A percentile compares a stretch with the other conserved stretches of the same genome.
These are phyloP conservation scores for Pachyuromys duprasi DNA, from an alignment of 2,797 vertebrate species.

Conservation along the genomic window DNA sequence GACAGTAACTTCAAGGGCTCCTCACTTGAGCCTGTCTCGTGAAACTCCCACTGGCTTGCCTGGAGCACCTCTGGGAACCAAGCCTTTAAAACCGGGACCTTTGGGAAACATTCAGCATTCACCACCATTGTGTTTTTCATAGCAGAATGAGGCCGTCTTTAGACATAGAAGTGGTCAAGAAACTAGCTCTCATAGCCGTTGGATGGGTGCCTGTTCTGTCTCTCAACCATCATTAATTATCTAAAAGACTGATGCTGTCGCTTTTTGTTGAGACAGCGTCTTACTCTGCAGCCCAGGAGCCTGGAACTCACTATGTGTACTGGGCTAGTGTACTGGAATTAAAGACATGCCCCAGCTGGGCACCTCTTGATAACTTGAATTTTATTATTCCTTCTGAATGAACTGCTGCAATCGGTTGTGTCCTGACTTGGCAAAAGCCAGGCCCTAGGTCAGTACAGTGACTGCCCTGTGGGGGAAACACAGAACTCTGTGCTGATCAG, in stretches of 20 bases:
- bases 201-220: background rate
- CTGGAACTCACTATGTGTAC: background rate
- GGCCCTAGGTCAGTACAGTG: background rate
- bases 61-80: background rate
- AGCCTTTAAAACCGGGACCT: background rate
- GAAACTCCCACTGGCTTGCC: background rate
- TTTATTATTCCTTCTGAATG: background rate
- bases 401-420: constrained; percentile 4
- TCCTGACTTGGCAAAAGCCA: background rate
- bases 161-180: background rate
- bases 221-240: background rate
- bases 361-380: background rate
- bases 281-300: background rate
- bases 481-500: background rate
- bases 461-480: background rate
- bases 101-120: background rate
- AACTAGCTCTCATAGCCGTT: background rate
- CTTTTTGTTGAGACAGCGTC: background rate
- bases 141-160: background rate
- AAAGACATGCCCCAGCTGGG: background rate
- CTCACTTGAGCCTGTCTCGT: background rate
- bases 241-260: background rate
- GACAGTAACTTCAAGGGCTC: background rate
- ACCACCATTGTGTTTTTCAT: background rate
- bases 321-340: background rate